These are phyloP conservation scores for Xestia rhomboidea DNA, from an alignment of 2,888 invertebrate species.

Conservation along the genomic window DNA sequence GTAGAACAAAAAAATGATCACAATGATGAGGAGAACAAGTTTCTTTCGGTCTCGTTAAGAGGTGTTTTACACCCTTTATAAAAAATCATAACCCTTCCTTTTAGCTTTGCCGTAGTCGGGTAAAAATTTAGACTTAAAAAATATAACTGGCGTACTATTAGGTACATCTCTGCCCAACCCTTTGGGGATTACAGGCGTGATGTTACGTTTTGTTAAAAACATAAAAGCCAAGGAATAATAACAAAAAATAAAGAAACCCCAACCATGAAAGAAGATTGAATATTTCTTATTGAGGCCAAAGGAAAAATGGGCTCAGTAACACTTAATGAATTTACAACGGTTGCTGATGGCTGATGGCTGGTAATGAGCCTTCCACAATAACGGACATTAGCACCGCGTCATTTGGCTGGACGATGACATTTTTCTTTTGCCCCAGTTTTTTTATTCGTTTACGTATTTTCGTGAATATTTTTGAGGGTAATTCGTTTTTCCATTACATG, in stretches of 20 bases:
- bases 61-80: too few relatives aligned
- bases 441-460: neutral
- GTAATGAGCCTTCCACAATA: constrained; percentile 47
- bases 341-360: constrained; percentile 18
- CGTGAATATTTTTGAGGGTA: neutral
- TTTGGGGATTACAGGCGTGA: too few relatives aligned
- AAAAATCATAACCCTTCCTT: too few relatives aligned
- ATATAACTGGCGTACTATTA: too few relatives aligned
- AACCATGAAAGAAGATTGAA: constrained; percentile 19
- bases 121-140: too few relatives aligned
- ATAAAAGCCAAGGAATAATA: neutral
- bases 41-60: too few relatives aligned
- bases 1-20: too few relatives aligned
- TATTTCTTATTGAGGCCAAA: constrained; percentile 28
- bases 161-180: too few relatives aligned
- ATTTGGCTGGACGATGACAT: constrained; percentile 30
- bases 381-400: constrained; percentile 41
- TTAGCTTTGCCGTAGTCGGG: too few relatives aligned
- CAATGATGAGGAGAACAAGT: too few relatives aligned
- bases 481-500: neutral
- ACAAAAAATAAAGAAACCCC: constrained; percentile 4
- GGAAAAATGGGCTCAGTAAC: constrained; percentile 44
- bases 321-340: constrained; percentile 50
- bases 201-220: too few relatives aligned
- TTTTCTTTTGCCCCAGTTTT: constrained; percentile 33